Evolutionary conservation across 2,888 invertebrate genomes (phyloP), one percentile per base, ranked within the genome.

Genomic region (Trilocha varians): DNA sequence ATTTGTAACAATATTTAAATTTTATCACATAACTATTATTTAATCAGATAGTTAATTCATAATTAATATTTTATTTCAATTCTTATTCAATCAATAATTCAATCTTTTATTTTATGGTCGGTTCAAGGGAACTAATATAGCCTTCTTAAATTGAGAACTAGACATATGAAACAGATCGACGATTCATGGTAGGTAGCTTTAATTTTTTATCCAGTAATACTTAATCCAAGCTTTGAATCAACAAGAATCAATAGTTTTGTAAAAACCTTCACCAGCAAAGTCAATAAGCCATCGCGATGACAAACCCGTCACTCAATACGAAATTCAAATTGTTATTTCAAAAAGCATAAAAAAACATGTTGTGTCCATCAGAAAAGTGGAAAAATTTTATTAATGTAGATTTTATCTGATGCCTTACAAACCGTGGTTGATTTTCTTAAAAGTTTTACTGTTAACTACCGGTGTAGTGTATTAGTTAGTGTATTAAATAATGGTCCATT

Each of bases 381-480:
- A 66, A 79, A 84, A 82, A 83, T 73, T 80, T 80, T 83, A 70
- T 77, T 78, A 80, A 75, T 73, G 73, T 78, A 80, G 78, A 80
- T 83, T 84, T 78, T 79, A 80, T 69, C 70, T 65, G 78, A 84
- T 79, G 78, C 76, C 76, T 82, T 78, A 79, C 72, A 83, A 83
- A 79, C 82, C 83, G 77, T 78, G 75, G 70, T 77, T 74, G 70
- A 80, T 82, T 83, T 73, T 84, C 78, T 72, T 79, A 67, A 73
- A 70, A 72, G 64, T 78, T 82, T 82, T 82, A 83, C 77, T 72
- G 63, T 73, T 77, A 73, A 65, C 75, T 73, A 72, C 66, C 76
- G 70, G 70, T 69, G 8, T 2, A 25, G 25, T 25, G 74, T 78
- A 63, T 71, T 74, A 75, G 75, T 75, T 83, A 77, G 78, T 78